Percentiles rank a stretch among this genome's conserved stretches.
phyloP scores from a whole-genome alignment of 2,797 vertebrate genomes.

The Enteromius afrohamiltoni region DNA sequence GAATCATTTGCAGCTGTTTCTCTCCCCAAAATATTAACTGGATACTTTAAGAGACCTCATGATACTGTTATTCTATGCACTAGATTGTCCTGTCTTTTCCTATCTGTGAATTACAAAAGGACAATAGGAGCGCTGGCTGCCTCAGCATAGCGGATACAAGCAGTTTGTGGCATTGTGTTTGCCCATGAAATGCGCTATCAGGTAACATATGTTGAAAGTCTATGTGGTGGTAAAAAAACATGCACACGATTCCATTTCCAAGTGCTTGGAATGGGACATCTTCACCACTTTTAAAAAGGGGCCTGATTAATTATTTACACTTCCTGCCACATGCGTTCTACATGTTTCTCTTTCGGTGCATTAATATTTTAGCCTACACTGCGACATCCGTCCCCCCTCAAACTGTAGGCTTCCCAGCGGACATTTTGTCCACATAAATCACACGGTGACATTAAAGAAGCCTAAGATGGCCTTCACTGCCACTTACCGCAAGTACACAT shows the following conservation, averaged over 20 bases:
- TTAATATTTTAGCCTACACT: slow-evolving; percentile 77
- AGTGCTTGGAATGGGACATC: slow-evolving; percentile 68
- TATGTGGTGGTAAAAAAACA: slow-evolving; percentile 7
- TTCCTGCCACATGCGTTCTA: slow-evolving; percentile 71
- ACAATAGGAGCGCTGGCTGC: slow-evolving; percentile 8
- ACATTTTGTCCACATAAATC: slow-evolving; percentile 77
- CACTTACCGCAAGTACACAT: slow-evolving; percentile 59
- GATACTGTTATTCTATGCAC: background rate
- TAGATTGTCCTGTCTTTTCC: background rate
- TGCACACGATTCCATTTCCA: slow-evolving; percentile 32
- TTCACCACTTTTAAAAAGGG: slow-evolving; percentile 71
- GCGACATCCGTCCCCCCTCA: slow-evolving; percentile 8
- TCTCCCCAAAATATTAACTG: background rate
- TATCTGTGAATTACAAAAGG: slow-evolving; percentile 22
- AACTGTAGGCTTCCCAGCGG: slow-evolving; percentile 64
- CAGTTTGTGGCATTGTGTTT: slow-evolving; percentile 19
- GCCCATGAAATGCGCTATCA: slow-evolving; percentile 1
- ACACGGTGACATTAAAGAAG: slow-evolving; percentile 71
- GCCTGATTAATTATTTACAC: slow-evolving; percentile 77
- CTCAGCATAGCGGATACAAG: background rate
- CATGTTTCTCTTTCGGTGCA: slow-evolving; percentile 73
- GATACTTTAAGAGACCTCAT: background rate
- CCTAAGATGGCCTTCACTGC: slow-evolving; percentile 70
- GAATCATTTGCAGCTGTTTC: background rate
- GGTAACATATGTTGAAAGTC: slow-evolving; percentile 1